A percentile compares a stretch with the other conserved stretches of the same genome.
Conservation (phyloP, 1,140 invertebrate species). For the Sycophaga agraensis region DNA sequence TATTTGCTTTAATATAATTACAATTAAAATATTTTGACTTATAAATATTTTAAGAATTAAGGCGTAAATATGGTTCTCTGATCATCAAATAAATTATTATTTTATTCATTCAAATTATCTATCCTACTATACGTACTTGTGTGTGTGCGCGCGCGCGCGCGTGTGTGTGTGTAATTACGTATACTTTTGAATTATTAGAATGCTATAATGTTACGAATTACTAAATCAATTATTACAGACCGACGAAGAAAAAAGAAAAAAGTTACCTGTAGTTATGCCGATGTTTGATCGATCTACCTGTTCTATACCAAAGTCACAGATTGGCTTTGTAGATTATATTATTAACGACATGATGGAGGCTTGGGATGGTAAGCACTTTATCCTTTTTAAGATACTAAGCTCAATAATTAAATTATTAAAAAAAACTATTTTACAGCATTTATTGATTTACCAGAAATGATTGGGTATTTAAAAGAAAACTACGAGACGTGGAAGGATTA, state of each 20-base stretch:
- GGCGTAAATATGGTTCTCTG: too few species aligned
- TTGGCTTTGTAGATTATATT: constrained; percentile 95
- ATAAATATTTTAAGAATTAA: too few species aligned
- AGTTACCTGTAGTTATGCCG: constrained; percentile 92
- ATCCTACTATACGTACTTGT: too few species aligned
- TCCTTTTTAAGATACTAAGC: neutral
- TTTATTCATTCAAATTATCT: too few species aligned
- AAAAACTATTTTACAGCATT: constrained; percentile 68
- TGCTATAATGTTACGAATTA: too few species aligned
- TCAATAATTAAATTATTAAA: constrained; percentile 3
- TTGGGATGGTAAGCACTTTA: constrained; percentile 79
- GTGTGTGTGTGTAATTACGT: too few species aligned
- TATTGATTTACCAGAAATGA: constrained; percentile 88
- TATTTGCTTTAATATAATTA: too few species aligned
- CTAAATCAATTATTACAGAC: too few species aligned
- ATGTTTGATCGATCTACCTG: constrained; percentile 91
- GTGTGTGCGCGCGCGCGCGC: too few species aligned
- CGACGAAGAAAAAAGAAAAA: constrained; percentile 84
- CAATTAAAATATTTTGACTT: too few species aligned
- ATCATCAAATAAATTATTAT: too few species aligned
- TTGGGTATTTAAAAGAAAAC: constrained; percentile 80
- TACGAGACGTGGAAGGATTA: constrained; percentile 88
- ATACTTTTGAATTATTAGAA: too few species aligned
- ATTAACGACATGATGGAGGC: constrained; percentile 96
- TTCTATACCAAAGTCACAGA: constrained; percentile 94